A percentile compares a stretch with the other conserved stretches of the same genome.
These are phyloP conservation scores for Chrysomela aeneicollis DNA, from an alignment of 2,888 invertebrate species.

Conservation along the genomic window DNA sequence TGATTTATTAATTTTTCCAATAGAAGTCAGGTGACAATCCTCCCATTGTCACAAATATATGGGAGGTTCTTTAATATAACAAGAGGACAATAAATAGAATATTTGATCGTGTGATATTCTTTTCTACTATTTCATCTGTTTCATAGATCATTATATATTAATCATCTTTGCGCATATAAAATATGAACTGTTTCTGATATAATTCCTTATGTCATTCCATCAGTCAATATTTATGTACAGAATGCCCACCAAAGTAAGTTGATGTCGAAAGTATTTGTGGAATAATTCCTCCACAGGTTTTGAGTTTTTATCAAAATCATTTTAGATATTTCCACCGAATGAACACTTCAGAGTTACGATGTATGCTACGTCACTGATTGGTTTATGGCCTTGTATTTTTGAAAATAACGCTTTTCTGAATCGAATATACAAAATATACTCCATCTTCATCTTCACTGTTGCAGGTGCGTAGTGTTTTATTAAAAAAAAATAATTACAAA, in stretches of 20 bases:
- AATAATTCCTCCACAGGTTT: too few species aligned
- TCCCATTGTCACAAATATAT: not conserved
- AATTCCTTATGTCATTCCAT: too few species aligned
- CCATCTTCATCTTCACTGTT: constrained; percentile 26
- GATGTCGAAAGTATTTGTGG: not conserved
- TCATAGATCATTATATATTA: too few species aligned
- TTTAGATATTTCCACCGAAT: constrained; percentile 36
- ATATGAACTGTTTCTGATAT: not conserved
- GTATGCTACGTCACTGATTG: constrained; percentile 32
- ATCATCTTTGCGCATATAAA: not conserved
- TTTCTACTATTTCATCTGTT: too few species aligned
- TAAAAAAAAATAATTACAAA: too few species aligned
- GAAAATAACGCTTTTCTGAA: constrained; percentile 24
- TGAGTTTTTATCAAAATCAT: constrained; percentile 2
- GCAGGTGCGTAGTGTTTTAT: not conserved
- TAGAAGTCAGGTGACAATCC: not conserved
- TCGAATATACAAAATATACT: constrained; percentile 28
- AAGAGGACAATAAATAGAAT: not conserved
- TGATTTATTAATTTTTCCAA: not conserved
- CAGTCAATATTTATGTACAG: too few species aligned
- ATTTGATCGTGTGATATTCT: too few species aligned
- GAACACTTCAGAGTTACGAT: constrained; percentile 34
- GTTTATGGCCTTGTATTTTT: constrained; percentile 39
- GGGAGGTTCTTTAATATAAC: not conserved
- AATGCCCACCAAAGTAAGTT: not conserved